phyloP scores from a whole-genome alignment of 2,113 vertebrate species.

The Poecile atricapillus region DNA sequence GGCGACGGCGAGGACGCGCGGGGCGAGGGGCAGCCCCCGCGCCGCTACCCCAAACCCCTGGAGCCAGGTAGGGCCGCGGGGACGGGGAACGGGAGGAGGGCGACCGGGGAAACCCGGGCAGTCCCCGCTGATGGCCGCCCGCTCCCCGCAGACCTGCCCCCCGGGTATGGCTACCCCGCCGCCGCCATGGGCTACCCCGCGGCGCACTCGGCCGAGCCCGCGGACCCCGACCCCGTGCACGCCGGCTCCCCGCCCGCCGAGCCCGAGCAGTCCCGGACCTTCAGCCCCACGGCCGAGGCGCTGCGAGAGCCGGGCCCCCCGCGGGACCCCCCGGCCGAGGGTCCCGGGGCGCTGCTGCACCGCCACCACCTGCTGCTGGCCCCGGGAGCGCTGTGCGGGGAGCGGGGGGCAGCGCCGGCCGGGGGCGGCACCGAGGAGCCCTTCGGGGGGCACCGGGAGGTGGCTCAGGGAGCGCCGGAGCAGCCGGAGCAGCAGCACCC shows the following conservation, averaged over 20 bases:
- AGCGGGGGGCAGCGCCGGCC: not conserved
- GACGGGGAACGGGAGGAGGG: not conserved
- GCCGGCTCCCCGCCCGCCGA: constrained; percentile 51
- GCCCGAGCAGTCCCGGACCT: constrained; percentile 71
- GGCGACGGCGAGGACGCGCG: constrained; percentile 78
- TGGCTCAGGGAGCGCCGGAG: not conserved
- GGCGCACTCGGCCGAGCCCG: constrained; percentile 81
- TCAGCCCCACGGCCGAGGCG: constrained; percentile 40
- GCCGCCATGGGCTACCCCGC: constrained; percentile 79
- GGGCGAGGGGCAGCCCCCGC: constrained; percentile 75
- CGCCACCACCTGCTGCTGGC: constrained; percentile 23
- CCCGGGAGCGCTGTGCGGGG: constrained; percentile 22
- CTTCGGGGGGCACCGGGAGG: not conserved
- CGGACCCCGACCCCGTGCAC: constrained; percentile 84
- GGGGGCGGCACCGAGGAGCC: not conserved
- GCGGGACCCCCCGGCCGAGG: not conserved
- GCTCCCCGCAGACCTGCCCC: constrained; percentile 78
- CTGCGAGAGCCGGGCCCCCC: not conserved
- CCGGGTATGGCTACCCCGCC: constrained; percentile 80
- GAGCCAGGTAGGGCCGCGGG: constrained; percentile 80
- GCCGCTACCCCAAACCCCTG: constrained; percentile 79
- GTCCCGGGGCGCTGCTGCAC: not conserved
- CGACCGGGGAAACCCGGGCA: fast-evolving
- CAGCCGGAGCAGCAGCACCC: constrained; percentile 33
- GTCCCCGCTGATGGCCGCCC: fast-evolving